phyloP scores from a whole-genome alignment of 2,113 vertebrate species.

The Pteruthius melanotis region DNA sequence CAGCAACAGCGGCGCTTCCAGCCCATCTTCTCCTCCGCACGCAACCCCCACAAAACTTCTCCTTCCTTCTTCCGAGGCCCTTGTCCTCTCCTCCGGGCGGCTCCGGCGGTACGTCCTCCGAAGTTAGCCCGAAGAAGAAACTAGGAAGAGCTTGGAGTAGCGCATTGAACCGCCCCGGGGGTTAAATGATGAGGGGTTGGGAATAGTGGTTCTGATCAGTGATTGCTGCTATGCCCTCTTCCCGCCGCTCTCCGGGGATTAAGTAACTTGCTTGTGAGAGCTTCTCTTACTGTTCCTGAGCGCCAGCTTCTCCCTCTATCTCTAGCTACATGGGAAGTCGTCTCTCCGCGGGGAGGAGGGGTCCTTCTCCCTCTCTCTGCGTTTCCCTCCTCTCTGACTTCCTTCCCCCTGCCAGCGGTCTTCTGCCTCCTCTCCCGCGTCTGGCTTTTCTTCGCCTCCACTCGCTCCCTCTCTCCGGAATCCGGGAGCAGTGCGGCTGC shows the following conservation, averaged over 20 bases:
- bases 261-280: constrained; percentile 48
- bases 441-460: neutral
- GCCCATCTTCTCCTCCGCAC: constrained; percentile 74
- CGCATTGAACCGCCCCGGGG: constrained; percentile 28
- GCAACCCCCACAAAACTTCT: constrained; percentile 13
- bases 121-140: constrained; percentile 48
- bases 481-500: neutral
- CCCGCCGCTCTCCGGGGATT: neutral
- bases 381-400: neutral
- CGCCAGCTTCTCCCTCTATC: constrained; percentile 22
- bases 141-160: constrained; percentile 45
- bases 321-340: constrained; percentile 34
- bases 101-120: constrained; percentile 15
- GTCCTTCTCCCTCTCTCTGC: neutral
- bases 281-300: constrained; percentile 62
- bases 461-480: neutral
- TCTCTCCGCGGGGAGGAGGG: constrained; percentile 1
- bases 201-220: neutral
- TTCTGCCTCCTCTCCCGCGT: neutral
- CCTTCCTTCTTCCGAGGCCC: constrained; percentile 45
- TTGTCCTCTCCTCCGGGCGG: constrained; percentile 39
- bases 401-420: neutral
- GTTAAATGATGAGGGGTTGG: neutral
- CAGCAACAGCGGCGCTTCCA: constrained; percentile 72
- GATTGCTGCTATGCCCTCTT: neutral